These are phyloP conservation scores for Thinocorus orbignyianus DNA, from an alignment of 2,113 vertebrate genomes.

Conservation along the genomic window DNA sequence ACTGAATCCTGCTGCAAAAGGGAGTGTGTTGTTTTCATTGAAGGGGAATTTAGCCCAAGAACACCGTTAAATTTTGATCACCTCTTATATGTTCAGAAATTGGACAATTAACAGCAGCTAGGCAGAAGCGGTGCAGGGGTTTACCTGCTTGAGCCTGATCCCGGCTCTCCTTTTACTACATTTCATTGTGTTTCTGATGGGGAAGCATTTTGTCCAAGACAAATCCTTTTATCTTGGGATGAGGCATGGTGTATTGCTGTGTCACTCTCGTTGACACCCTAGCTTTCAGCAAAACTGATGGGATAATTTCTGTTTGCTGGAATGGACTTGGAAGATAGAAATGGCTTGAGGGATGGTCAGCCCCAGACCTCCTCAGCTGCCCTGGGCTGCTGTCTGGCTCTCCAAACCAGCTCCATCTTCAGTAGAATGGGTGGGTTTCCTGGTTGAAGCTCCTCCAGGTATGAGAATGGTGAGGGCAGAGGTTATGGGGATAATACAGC, in stretches of 20 bases:
- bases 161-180: not conserved
- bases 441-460: not conserved
- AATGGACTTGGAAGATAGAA: not conserved
- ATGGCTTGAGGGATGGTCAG: not conserved
- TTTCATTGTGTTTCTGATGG: not conserved
- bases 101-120: not conserved
- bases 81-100: not conserved
- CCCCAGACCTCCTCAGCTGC: not conserved
- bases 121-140: not conserved
- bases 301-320: not conserved
- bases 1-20: not conserved
- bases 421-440: not conserved
- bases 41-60: not conserved
- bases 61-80: not conserved
- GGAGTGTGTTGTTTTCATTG: not conserved
- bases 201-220: not conserved
- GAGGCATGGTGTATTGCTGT: not conserved
- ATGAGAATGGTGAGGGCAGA: not conserved
- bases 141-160: not conserved
- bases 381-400: not conserved
- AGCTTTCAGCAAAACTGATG: not conserved
- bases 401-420: not conserved
- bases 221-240: not conserved
- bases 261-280: not conserved
- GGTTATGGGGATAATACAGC: not conserved